Evolutionary conservation across 2,113 vertebrate genomes (phyloP), one percentile per base, ranked within the genome.

Genomic region (Zosterops borbonicus): DNA sequence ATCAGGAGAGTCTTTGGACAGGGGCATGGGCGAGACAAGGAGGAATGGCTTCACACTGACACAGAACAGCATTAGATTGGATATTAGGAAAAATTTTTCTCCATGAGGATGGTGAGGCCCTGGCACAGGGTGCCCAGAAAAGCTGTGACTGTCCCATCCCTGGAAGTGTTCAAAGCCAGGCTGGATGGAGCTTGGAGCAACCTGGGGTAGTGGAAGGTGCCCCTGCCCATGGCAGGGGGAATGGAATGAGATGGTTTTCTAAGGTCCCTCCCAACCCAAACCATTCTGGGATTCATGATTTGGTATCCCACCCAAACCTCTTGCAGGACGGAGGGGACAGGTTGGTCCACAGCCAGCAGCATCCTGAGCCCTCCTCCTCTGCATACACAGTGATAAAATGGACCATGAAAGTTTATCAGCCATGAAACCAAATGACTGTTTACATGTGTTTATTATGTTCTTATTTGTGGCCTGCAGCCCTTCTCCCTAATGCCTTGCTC

Each of bases 331-430:
- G 63, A 64, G 28, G 14, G 52, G 8, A 17, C 6, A 53, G 21
- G 4, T 3, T 44, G 55, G 25, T 50, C n/a, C 83, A 6, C 9
- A 3, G 49, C 60, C 12, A 23, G 42, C 62, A 78, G 44, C 77
- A 67, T 28, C 76, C 83, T 3, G 19, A 83, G 53, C 22, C 65
- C 49, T 89, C 60, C 42, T 89, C 56, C 42, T 52, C 46, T 35
- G 56, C 52, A 11, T 1, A 2, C 39, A 14, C n/a, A 42, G 68
- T 0, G 29, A 93, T 91, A 94, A 96, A 94, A 87, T 17, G 37
- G 86, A 73, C 75, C 13, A 69, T 92, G 79, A 91, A 97, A 90
- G 93, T 97, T 95, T 95, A 96, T 96, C 96, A 95, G 94, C 95
- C 96, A 74, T 67, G 86, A 95, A 95, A 95, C 63, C 71, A 90